phyloP scores from a whole-genome alignment of 1,140 invertebrate genomes.

The Solen grandis region DNA sequence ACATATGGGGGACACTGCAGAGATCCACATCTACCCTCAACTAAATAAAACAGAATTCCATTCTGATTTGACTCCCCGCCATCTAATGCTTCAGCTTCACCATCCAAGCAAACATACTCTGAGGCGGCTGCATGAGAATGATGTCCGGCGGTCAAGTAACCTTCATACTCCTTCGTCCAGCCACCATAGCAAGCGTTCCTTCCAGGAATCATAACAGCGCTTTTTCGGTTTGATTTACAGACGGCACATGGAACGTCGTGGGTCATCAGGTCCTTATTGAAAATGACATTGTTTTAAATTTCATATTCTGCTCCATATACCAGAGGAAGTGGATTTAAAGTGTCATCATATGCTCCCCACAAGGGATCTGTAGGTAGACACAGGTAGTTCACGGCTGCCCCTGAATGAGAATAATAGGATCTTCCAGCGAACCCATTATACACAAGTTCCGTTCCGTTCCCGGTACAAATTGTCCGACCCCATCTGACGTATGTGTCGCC shows the following conservation, averaged over 20 bases:
- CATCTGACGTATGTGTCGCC: too few relatives aligned
- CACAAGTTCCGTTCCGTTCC: too few relatives aligned
- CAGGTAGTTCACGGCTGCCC: too few relatives aligned
- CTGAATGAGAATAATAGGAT: too few relatives aligned
- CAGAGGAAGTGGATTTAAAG: too few relatives aligned
- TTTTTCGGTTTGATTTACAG: constrained; percentile 27
- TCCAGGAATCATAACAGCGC: constrained; percentile 62
- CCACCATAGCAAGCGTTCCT: constrained; percentile 50
- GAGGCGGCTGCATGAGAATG: constrained; percentile 59
- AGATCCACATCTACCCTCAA: constrained; percentile 42
- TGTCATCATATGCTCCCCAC: too few relatives aligned
- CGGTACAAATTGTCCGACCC: too few relatives aligned
- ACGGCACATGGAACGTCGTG: constrained; percentile 56
- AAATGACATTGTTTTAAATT: not conserved
- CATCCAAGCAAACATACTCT: constrained; percentile 60
- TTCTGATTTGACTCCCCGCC: constrained; percentile 18
- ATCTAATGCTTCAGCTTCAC: constrained; percentile 21
- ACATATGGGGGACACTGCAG: constrained; percentile 63
- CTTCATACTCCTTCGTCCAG: too few relatives aligned
- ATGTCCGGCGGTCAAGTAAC: too few relatives aligned
- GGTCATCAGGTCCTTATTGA: not conserved
- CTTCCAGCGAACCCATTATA: too few relatives aligned
- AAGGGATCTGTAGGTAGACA: too few relatives aligned
- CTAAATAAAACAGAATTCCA: constrained; percentile 57
- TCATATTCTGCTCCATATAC: constrained; percentile 30